Evolutionary conservation across 2,113 vertebrate species (phyloP).

Genomic region (Passer domesticus): DNA sequence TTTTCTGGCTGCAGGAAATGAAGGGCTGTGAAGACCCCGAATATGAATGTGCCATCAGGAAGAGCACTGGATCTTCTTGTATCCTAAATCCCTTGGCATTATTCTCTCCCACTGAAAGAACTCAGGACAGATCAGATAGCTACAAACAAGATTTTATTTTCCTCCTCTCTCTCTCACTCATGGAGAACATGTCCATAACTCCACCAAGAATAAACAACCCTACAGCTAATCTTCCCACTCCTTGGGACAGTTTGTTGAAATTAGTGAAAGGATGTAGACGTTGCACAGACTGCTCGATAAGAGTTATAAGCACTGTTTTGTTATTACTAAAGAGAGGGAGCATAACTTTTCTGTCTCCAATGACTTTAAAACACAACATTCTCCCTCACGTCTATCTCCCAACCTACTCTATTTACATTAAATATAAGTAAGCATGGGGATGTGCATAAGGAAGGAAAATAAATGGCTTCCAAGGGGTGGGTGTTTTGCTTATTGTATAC

Average conservation of each 20-base stretch:
- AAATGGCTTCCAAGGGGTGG: not conserved
- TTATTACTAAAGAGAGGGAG: conserved; percentile 71
- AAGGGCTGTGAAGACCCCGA: not conserved
- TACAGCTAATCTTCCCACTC: conserved; percentile 73
- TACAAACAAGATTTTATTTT: conserved; percentile 56
- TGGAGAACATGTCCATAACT: conserved; percentile 58
- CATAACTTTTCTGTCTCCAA: conserved; percentile 61
- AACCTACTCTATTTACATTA: conserved; percentile 41
- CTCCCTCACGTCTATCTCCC: not conserved
- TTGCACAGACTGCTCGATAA: conserved; percentile 69
- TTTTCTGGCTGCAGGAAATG: not conserved
- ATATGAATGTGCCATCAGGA: not conserved
- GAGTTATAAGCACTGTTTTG: conserved; percentile 69
- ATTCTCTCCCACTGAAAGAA: not conserved
- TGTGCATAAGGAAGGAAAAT: not conserved
- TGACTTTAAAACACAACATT: conserved; percentile 60
- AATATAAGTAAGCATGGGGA: not conserved
- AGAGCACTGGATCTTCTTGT: not conserved
- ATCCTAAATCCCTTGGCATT: not conserved
- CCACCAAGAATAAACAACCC: conserved; percentile 71
- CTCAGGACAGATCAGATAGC: not conserved
- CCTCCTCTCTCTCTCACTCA: conserved; percentile 29
- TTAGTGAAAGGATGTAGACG: conserved; percentile 75
- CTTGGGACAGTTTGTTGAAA: conserved; percentile 77
- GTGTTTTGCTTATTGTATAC: not conserved